phyloP scores from a whole-genome alignment of 2,797 vertebrate species.

The Petrocephalus sullivani region DNA sequence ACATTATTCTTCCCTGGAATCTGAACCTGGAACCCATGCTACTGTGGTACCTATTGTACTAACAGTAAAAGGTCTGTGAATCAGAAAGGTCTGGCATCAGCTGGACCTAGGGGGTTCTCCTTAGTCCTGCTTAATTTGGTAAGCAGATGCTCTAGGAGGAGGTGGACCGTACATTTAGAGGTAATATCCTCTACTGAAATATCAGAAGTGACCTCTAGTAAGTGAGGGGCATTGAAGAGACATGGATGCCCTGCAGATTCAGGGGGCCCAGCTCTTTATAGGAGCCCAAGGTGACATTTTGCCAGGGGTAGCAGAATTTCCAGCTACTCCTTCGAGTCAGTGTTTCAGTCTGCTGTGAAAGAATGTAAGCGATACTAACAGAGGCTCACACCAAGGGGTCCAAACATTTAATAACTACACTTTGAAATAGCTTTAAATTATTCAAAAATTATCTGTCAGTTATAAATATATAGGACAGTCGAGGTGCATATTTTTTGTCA shows the following conservation, averaged over 20 bases:
- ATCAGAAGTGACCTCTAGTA: neutral
- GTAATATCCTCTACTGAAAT: neutral
- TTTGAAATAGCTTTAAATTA: neutral
- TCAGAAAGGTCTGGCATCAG: neutral
- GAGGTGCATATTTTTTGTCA: conserved; percentile 35
- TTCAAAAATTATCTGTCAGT: neutral
- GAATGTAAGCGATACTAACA: neutral
- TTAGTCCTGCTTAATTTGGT: neutral
- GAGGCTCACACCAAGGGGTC: neutral
- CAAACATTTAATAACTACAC: neutral
- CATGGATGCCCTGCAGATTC: neutral
- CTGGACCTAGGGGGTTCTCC: neutral
- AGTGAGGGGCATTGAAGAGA: neutral
- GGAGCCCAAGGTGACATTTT: neutral
- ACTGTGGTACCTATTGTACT: conserved; percentile 5
- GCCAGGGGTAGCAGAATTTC: neutral
- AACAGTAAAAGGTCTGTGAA: neutral
- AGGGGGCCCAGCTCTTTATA: neutral
- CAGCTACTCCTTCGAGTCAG: neutral
- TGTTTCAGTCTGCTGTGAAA: neutral
- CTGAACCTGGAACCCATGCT: neutral
- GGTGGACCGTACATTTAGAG: neutral
- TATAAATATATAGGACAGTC: neutral
- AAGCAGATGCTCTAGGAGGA: neutral
- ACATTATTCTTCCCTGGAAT: neutral